Conservation (phyloP, 2,888 invertebrate genomes). For the Heliconius charithonia region DNA sequence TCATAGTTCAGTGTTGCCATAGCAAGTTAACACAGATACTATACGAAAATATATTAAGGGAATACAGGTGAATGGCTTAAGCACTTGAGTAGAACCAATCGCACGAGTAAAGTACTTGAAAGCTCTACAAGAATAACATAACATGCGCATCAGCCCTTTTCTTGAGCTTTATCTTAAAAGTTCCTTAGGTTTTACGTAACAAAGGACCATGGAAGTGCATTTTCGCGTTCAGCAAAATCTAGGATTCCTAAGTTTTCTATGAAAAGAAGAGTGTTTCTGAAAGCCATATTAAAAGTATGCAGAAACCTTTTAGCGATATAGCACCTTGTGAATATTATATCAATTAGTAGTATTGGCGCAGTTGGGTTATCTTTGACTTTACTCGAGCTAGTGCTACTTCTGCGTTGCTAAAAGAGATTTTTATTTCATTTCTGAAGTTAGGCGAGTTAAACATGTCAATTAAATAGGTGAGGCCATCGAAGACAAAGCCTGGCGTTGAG, state of each 20-base stretch:
- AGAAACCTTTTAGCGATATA: constrained; percentile 3
- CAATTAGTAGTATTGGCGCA: too few relatives aligned
- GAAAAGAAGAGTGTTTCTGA: constrained; percentile 15
- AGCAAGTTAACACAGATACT: too few relatives aligned
- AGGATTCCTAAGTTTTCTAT: neutral
- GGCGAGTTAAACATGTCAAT: too few relatives aligned
- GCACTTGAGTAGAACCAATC: constrained; percentile 14
- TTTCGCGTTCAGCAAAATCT: constrained; percentile 18
- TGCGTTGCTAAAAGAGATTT: too few relatives aligned
- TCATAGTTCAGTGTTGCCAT: too few relatives aligned
- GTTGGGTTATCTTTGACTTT: too few relatives aligned
- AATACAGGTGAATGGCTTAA: neutral
- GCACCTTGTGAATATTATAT: neutral
- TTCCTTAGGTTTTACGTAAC: constrained; percentile 18
- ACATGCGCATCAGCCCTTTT: constrained; percentile 14
- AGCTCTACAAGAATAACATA: constrained; percentile 19
- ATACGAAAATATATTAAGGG: too few relatives aligned
- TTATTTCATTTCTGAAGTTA: too few relatives aligned
- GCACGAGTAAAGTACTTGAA: constrained; percentile 3
- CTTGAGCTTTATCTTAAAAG: constrained; percentile 18
- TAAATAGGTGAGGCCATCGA: too few relatives aligned
- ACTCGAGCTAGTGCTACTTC: too few relatives aligned
- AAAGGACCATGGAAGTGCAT: constrained; percentile 24
- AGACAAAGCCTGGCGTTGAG: too few relatives aligned
- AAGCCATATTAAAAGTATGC: constrained; percentile 10